Evolutionary conservation across 2,888 invertebrate species (phyloP), one percentile per base, ranked within the genome.

Genomic region (Proisotoma minuta): DNA sequence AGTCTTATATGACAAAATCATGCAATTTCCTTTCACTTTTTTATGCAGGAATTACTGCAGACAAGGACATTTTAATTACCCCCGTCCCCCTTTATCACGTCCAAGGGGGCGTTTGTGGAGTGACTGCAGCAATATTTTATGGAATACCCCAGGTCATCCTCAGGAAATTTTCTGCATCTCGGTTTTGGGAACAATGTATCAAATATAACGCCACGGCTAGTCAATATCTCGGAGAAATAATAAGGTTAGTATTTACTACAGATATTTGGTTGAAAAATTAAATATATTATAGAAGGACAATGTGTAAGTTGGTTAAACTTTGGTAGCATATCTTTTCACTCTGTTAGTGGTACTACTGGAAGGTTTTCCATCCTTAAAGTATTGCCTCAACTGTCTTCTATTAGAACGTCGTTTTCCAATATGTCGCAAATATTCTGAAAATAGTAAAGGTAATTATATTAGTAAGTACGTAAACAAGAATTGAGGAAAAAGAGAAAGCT

Each of bases 21-120:
- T n/a, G n/a, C n/a, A n/a, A n/a, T n/a, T n/a, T n/a, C n/a, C n/a
- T n/a, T n/a, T n/a, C n/a, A n/a, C n/a, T n/a, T n/a, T n/a, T n/a
- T n/a, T n/a, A n/a, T n/a, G n/a, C n/a, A n/a, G n/a, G n/a, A n/a
- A 83, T 94, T 62, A 82, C 79, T 8, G 73, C 77, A 0, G 82
- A 83, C 29, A 97, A 98, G 77, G 74, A 81, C 12, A 80, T 89
- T 56, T 84, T 94, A 74, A 98, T 98, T 77, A 89, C 90, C 8
- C 88, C 95, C 0, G 83, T 98, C 77, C 98, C 98, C 0, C 81
- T 98, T 4, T 99, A 98, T 77, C 98, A 99, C 77, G 91, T 96
- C 0, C 94, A 96, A 0, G 97, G 95, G 8, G 83, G 83, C 2
- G 78, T 81, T 64, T 74, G 81, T 1, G 81, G 81, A 5, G 75